Evolutionary conservation across 2,797 vertebrate genomes (phyloP).

Genomic region (Typhlichthys eigenmanni): DNA sequence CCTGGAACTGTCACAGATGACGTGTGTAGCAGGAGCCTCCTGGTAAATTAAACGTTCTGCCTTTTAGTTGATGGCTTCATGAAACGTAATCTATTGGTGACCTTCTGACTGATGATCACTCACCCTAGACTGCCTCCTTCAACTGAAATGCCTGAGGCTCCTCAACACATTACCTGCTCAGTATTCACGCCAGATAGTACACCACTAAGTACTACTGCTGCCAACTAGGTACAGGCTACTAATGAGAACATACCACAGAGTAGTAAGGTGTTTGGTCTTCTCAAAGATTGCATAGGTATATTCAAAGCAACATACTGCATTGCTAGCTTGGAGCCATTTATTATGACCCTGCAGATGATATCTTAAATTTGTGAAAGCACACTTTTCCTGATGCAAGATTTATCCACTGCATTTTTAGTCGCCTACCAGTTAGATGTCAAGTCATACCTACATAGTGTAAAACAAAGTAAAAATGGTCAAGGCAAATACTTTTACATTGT

Average conservation of each 20-base stretch:
- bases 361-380: too few species aligned
- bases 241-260: background rate
- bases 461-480: too few species aligned
- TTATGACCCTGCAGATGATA: too few species aligned
- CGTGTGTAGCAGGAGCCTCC: slow-evolving; percentile 30
- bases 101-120: slow-evolving; percentile 38
- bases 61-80: slow-evolving; percentile 34
- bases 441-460: too few species aligned
- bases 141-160: slow-evolving; percentile 23
- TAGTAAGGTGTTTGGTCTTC: background rate
- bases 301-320: too few species aligned
- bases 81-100: slow-evolving; percentile 42
- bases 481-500: too few species aligned
- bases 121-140: slow-evolving; percentile 26
- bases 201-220: background rate
- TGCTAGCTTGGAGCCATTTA: too few species aligned
- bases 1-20: slow-evolving; percentile 22
- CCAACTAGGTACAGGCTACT: background rate
- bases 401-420: too few species aligned
- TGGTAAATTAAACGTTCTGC: slow-evolving; percentile 37
- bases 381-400: too few species aligned
- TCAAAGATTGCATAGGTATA: too few species aligned
- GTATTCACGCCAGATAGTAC: slow-evolving; percentile 25
- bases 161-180: slow-evolving; percentile 23
- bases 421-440: too few species aligned